Conservation (phyloP, 2,888 invertebrate genomes). For the Pseudolycoriella hygida region DNA sequence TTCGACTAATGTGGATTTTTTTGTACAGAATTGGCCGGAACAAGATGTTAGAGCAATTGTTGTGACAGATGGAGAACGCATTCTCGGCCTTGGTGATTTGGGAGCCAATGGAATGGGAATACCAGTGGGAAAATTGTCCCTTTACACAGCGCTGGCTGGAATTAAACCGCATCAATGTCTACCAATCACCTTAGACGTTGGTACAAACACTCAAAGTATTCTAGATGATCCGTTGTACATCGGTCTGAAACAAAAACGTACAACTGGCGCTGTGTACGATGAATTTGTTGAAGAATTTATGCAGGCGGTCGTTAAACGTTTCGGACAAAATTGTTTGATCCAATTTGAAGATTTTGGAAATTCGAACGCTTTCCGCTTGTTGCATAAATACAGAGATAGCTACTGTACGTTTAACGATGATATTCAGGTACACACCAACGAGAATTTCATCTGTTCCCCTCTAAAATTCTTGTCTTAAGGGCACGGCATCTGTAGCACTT, state of each 20-base stretch:
- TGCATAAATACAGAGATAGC: constrained; percentile 72
- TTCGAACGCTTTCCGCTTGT: constrained; percentile 83
- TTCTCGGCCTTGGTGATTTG: constrained; percentile 91
- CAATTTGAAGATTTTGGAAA: constrained; percentile 99
- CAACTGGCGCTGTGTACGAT: constrained; percentile 73
- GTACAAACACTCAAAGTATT: constrained; percentile 73
- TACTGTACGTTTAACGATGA: constrained; percentile 98
- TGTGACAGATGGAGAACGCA: constrained; percentile 96
- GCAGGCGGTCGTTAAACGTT: constrained; percentile 70
- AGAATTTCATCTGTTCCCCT: too few species aligned
- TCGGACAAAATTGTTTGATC: constrained; percentile 70
- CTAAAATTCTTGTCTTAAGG: too few species aligned
- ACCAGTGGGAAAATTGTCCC: constrained; percentile 88
- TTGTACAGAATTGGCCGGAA: constrained; percentile 50
- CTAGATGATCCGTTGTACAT: constrained; percentile 90
- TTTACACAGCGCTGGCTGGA: constrained; percentile 94
- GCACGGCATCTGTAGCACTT: constrained; percentile 90
- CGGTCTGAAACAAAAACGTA: constrained; percentile 71
- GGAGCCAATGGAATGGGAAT: constrained; percentile 99
- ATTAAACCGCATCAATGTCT: constrained; percentile 91
- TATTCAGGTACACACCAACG: constrained; percentile 44
- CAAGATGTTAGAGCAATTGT: constrained; percentile 74
- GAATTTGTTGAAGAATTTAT: constrained; percentile 95
- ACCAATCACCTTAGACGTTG: constrained; percentile 84
- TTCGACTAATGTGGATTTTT: constrained; percentile 2